Percentiles rank a stretch among this genome's conserved stretches.
phyloP scores from a whole-genome alignment of 2,113 vertebrate genomes.

The Sciurus niger region DNA sequence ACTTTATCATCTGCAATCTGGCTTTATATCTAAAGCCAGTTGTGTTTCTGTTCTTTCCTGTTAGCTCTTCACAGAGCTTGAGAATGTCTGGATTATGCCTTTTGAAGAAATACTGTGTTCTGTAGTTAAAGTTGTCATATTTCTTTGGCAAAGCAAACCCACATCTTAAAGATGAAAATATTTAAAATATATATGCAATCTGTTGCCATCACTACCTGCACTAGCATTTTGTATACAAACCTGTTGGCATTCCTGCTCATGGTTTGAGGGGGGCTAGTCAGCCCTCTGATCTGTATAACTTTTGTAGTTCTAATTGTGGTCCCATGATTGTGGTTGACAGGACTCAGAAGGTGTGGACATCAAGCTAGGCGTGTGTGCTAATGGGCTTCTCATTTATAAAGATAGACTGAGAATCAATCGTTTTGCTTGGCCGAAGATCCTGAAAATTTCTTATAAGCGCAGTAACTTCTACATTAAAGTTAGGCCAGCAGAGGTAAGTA shows the following conservation, averaged over 20 bases:
- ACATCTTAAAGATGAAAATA: neutral
- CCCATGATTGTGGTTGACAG: constrained; percentile 85
- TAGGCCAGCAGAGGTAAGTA: constrained; percentile 96
- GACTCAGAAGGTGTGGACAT: constrained; percentile 99
- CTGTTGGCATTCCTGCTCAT: neutral
- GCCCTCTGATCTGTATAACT: neutral
- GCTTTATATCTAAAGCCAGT: neutral
- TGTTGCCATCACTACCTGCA: neutral
- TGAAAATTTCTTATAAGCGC: constrained; percentile 99
- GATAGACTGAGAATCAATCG: constrained; percentile 98
- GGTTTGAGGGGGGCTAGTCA: neutral
- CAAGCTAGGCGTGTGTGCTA: constrained; percentile 98
- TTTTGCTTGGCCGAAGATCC: constrained; percentile 99
- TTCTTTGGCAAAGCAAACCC: neutral
- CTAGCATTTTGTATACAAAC: neutral
- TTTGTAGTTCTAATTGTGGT: constrained; percentile 16
- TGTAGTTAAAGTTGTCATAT: neutral
- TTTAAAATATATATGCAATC: neutral
- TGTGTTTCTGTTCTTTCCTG: neutral
- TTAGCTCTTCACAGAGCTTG: neutral
- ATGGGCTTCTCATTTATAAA: constrained; percentile 98
- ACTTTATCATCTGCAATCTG: neutral
- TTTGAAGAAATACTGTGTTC: neutral
- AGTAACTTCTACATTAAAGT: constrained; percentile 99
- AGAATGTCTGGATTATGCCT: neutral